Base-by-base conservation (phyloP, 2,888 invertebrate species). In the Brachypalpus laphriformis region DNA sequence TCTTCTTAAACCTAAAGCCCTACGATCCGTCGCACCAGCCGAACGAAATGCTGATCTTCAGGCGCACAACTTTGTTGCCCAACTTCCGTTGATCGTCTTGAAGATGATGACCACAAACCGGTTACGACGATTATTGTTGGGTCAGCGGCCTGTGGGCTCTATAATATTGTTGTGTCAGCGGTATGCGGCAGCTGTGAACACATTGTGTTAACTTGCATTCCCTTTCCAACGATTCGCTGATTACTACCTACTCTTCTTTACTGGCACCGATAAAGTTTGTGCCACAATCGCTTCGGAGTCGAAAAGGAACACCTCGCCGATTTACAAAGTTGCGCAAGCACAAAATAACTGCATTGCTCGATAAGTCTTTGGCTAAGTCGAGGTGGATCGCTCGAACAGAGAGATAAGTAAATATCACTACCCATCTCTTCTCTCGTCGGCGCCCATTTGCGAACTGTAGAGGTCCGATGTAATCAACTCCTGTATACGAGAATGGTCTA, bases 381-480 rank as follows among this genome's bases (percentile, higher is more conserved):
- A 86, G 5, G 22, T 87, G 82, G 1, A 80, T 42, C 0, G 81
- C 82, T n/a, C 82, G 16, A 18, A 75, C 45, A 7, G 78, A 40
- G 20, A 82, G 28, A 34, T 82, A 82, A 0, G 82, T 75, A 28
- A 74, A 82, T 1, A 86, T 18, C 4, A 86, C 82, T 4, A 87
- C 76, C 87, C 86, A 88, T 16, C 86, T 76, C 28, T 86, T 87
- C 9, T 87, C 87, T 5, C 31, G 34, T 40, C 87, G 59, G 9
- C 87, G 77, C 8, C 87, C 87, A 18, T 87, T 81, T 11, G 63
- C 56, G 2, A 87, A 56, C 3, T 74, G 16, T 11, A 80, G 7
- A 4, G 87, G 87, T 3, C 87, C 87, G 20, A 86, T 88, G 45
- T 81, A 88, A 56, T 88, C 88, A 2, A 20, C 0, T n/a, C 87